These are phyloP conservation scores for Poecile montanus DNA, from an alignment of 2,797 vertebrate species.

Conservation along the genomic window DNA sequence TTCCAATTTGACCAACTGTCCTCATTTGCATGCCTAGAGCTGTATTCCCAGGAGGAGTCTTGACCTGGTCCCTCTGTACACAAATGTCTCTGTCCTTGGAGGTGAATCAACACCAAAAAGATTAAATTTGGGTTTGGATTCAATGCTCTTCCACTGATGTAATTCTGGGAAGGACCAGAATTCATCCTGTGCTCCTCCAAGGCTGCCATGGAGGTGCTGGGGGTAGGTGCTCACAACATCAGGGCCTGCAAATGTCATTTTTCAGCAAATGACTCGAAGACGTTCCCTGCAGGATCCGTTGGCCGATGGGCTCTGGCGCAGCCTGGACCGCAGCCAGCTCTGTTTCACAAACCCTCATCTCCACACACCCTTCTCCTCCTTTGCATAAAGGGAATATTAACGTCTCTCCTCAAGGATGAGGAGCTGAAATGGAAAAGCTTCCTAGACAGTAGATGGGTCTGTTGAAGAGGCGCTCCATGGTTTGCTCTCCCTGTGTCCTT, in stretches of 20 bases:
- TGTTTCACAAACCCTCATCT: slow-evolving; percentile 33
- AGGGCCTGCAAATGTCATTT: slow-evolving; percentile 19
- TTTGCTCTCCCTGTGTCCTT: background rate
- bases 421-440: background rate
- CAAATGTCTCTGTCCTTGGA: background rate
- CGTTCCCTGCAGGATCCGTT: background rate
- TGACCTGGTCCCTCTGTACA: background rate
- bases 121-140: background rate
- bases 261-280: background rate
- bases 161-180: background rate
- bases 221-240: background rate
- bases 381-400: background rate
- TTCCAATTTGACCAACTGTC: background rate
- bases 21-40: slow-evolving; percentile 11
- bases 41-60: background rate
- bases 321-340: background rate
- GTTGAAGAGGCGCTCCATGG: background rate
- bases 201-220: background rate
- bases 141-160: rapidly evolving
- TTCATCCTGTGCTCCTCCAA: background rate
- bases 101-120: background rate
- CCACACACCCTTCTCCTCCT: background rate
- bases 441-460: background rate
- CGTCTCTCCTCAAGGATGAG: background rate
- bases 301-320: background rate